Evolutionary conservation across 2,797 vertebrate species (phyloP).

Genomic region (Ctenosaura bakeri): DNA sequence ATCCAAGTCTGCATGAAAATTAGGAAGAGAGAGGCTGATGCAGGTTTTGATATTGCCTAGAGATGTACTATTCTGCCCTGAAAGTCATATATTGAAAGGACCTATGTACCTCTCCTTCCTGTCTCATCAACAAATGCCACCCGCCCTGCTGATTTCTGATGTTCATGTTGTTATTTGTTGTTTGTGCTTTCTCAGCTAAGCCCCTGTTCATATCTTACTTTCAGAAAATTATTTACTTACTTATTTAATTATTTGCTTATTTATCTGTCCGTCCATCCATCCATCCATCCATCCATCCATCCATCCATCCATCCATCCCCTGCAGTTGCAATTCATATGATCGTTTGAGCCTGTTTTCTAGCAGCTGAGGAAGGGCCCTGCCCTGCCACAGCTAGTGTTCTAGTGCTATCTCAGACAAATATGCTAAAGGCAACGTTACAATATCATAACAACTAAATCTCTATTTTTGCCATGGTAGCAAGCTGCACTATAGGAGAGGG

Average conservation of each 20-base stretch:
- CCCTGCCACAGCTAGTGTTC: no score
- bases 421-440: no score
- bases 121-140: background rate
- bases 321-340: background rate
- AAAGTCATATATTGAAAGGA: background rate
- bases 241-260: no score
- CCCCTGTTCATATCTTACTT: slow-evolving; percentile 15
- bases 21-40: background rate
- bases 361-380: background rate
- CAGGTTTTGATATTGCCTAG: background rate
- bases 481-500: background rate
- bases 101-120: background rate
- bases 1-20: background rate
- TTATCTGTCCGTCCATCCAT: no score
- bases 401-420: no score
- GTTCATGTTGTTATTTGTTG: slow-evolving; percentile 44
- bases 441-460: no score
- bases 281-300: no score
- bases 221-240: background rate
- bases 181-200: slow-evolving; percentile 45
- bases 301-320: no score
- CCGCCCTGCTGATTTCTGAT: slow-evolving; percentile 20
- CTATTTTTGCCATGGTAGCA: background rate
- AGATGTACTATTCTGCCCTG: background rate
- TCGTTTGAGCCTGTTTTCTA: background rate